Evolutionary conservation across 1,140 invertebrate genomes (phyloP).

Genomic region (Melitaea cinxia): DNA sequence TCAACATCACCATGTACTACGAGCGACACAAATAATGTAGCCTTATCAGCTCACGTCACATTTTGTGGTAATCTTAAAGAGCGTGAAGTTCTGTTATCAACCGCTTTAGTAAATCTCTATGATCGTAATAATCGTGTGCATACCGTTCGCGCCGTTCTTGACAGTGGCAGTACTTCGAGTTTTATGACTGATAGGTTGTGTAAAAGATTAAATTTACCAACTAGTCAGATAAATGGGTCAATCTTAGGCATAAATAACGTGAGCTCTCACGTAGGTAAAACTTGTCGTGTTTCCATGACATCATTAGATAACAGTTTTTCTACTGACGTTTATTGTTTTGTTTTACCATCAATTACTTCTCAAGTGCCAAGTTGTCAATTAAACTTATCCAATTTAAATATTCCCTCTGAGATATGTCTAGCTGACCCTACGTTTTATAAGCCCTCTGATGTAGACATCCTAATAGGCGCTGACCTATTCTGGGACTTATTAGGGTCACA

Average conservation of each 20-base stretch:
- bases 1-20: too few species aligned
- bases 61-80: too few species aligned
- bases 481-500: constrained; percentile 39
- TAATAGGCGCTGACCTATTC: constrained; percentile 43
- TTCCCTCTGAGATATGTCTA: constrained; percentile 36
- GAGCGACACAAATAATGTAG: neutral
- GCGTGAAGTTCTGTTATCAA: constrained; percentile 38
- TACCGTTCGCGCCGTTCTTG: constrained; percentile 23
- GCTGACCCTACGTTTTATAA: constrained; percentile 53
- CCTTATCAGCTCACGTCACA: neutral
- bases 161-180: constrained; percentile 25
- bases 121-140: constrained; percentile 26
- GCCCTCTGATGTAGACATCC: constrained; percentile 34
- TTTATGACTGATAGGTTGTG: constrained; percentile 34
- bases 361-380: constrained; percentile 28
- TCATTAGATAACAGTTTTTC: constrained; percentile 36
- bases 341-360: constrained; percentile 36
- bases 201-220: constrained; percentile 26
- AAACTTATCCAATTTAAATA: constrained; percentile 33
- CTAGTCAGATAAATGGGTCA: constrained; percentile 28
- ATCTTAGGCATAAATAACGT: constrained; percentile 8
- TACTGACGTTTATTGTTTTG: constrained; percentile 36
- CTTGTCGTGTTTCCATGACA: constrained; percentile 25
- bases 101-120: constrained; percentile 34
- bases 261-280: constrained; percentile 32